Conservation (phyloP, 1,140 invertebrate genomes). For the Lineus longissimus region DNA sequence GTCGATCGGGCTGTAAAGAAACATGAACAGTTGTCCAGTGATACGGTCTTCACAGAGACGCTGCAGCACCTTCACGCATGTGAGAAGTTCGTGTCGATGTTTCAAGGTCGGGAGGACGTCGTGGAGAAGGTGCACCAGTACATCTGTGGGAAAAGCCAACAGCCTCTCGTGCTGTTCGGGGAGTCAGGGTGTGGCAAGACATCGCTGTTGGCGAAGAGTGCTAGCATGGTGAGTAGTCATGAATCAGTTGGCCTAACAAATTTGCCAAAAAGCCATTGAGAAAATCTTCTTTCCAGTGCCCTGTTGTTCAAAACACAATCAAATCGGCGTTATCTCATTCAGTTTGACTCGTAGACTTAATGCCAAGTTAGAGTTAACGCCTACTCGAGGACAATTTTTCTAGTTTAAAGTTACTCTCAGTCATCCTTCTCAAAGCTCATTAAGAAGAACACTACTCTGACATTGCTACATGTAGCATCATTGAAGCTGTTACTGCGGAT, state of each 20-base stretch:
- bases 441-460: too few species aligned
- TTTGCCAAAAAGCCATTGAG: too few species aligned
- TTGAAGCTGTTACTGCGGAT: too few species aligned
- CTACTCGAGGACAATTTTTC: too few species aligned
- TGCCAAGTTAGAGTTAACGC: too few species aligned
- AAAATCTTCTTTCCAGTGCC: too few species aligned
- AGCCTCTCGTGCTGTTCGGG: slow-evolving; percentile 90
- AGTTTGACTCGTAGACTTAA: too few species aligned
- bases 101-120: slow-evolving; percentile 88
- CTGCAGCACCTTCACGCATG: slow-evolving; percentile 95
- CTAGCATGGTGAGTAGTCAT: slow-evolving; percentile 61
- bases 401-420: too few species aligned
- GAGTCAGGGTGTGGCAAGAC: slow-evolving; percentile 97
- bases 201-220: slow-evolving; percentile 88
- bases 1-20: slow-evolving; percentile 50
- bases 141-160: slow-evolving; percentile 76
- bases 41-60: slow-evolving; percentile 72
- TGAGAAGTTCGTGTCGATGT: slow-evolving; percentile 92
- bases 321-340: too few species aligned
- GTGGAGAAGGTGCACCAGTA: slow-evolving; percentile 78
- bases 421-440: too few species aligned
- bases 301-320: too few species aligned
- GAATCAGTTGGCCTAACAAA: not conserved
- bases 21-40: slow-evolving; percentile 57
- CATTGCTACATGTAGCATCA: too few species aligned